Conservation (phyloP, 2,797 vertebrate species). For the Poeciliopsis infans region DNA sequence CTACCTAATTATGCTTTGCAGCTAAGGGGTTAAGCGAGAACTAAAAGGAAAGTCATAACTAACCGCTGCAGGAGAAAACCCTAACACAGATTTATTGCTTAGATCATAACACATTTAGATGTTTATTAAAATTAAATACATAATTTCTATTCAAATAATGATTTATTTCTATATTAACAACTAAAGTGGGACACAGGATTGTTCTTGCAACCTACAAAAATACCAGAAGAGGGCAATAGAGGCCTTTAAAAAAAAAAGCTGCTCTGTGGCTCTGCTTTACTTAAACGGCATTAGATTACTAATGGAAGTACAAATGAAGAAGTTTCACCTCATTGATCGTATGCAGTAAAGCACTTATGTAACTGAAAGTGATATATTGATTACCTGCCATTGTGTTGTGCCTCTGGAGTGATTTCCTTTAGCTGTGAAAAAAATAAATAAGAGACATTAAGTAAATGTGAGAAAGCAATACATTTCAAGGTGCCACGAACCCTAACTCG, state of each 20-base stretch:
- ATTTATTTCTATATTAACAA: background rate
- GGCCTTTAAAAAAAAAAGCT: slow-evolving; percentile 4
- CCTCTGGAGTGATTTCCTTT: slow-evolving; percentile 58
- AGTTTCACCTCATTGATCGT: background rate
- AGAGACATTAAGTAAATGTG: background rate
- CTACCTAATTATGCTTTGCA: slow-evolving; percentile 13
- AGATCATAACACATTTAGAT: background rate
- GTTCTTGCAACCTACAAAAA: slow-evolving; percentile 39
- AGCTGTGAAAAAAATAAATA: slow-evolving; percentile 51
- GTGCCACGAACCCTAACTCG: background rate
- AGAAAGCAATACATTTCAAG: background rate
- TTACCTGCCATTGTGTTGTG: slow-evolving; percentile 83
- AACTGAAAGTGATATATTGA: background rate
- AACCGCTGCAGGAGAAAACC: background rate
- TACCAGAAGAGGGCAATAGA: slow-evolving; percentile 66
- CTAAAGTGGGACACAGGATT: background rate
- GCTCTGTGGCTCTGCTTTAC: background rate
- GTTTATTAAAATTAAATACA: background rate
- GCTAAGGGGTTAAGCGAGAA: slow-evolving; percentile 18
- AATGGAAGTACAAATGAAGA: slow-evolving; percentile 1
- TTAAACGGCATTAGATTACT: background rate
- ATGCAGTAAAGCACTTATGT: background rate
- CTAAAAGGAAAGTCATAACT: background rate
- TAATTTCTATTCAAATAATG: background rate
- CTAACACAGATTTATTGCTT: background rate